These are phyloP conservation scores for Tamias sibiricus DNA, from an alignment of 2,113 vertebrate genomes.

Conservation along the genomic window DNA sequence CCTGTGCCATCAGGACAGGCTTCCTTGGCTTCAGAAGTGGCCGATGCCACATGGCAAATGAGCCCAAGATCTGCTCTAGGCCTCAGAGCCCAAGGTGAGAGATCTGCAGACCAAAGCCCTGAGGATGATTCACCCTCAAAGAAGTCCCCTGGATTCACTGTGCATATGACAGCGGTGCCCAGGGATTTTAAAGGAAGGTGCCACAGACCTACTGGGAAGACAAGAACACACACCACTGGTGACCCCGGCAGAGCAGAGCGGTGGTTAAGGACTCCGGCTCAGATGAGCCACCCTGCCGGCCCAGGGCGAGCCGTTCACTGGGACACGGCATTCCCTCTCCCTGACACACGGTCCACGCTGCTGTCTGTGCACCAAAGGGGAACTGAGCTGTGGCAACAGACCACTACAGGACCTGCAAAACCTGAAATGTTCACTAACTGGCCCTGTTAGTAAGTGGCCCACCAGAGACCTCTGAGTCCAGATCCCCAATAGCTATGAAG, in stretches of 20 bases:
- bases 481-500: neutral
- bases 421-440: neutral
- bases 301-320: rapidly evolving
- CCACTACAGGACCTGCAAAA: neutral
- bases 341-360: neutral
- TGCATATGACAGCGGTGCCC: neutral
- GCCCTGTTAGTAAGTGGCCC: neutral
- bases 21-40: neutral
- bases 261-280: neutral
- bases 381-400: neutral
- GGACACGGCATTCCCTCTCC: neutral
- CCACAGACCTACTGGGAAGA: neutral
- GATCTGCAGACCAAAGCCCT: neutral
- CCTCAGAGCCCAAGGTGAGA: neutral
- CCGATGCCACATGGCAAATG: neutral
- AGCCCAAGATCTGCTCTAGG: neutral
- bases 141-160: neutral
- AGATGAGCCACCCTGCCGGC: neutral
- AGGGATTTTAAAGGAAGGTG: neutral
- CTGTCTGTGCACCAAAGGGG: neutral
- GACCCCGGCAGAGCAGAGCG: rapidly evolving
- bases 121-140: neutral
- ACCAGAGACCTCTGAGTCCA: neutral
- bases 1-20: neutral
- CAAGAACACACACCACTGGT: neutral